Base-by-base conservation (phyloP, 64 coral and sea anemone genomes). In the Catalaphyllia jardinei region DNA sequence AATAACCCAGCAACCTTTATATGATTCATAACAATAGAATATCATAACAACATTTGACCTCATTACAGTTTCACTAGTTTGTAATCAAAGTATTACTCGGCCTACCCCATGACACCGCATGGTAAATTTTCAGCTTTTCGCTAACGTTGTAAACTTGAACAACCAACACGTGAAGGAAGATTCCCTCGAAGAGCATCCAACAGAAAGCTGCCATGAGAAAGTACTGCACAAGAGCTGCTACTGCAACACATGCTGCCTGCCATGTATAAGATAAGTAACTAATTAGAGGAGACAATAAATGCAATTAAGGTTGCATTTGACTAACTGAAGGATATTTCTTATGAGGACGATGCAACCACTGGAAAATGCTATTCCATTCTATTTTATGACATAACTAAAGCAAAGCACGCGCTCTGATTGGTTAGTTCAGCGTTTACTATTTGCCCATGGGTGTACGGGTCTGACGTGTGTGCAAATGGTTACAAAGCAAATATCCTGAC, bases 171-270 rank as follows among this genome's bases (percentile, higher is more conserved):
- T 92, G 88, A 8, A 92, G 84, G 6, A 79, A 86, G 80, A 92
- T 49, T 27, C 91, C 91, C 60, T 92, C 91, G 59, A 86, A 9
- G 2, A 92, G 24, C 91, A 92, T 92, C 91, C 91, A 92, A 31
- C 73, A 71, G 62, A 92, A 86, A 27, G 85, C 83, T 0, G 84
- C 91, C 67, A 92, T 51, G 9, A 92, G 61, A 60, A 92, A 92
- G 38, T 82, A 92, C 46, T 92, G 91, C 2, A 92, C 17, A 1
- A 92, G 28, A 18, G 84, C 91, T 52, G 73, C 91, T 25, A 87
- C 72, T 8, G 71, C 55, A 14, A 87, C 76, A 29, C 91, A 92
- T 4, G 30, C 63, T 0, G 20, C 83, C 91, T 88, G 33, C 33
- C 33, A 35, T 35, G 33, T 35, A 35, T 35, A 35, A 35, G 33